Base-by-base conservation (phyloP, 2,797 vertebrate genomes). In the Cuculus canorus region DNA sequence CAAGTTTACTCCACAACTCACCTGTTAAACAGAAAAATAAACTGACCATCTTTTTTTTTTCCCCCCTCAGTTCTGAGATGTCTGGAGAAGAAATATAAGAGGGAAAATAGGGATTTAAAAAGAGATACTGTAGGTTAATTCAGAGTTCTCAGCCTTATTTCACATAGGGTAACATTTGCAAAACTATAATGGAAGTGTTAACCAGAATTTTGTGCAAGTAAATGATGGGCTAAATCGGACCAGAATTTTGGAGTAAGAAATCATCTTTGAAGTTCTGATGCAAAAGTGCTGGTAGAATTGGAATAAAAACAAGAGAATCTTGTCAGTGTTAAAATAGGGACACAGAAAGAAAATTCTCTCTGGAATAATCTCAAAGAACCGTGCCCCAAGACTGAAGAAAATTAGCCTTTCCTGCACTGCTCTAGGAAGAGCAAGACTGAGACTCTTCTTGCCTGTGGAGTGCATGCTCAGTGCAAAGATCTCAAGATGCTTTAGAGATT, bases 31-130 rank as follows among this genome's bases (percentile, higher is more conserved):
- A 78, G 84, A 61, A 86, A 91, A 83, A 79, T 57, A 85, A 93
- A 71, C 43, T 28, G 2, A 60, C 89, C 72, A 76, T 59, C 69
- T n/a, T n/a, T n/a, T n/a, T n/a, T 79, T 90, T 35, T 10, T 53
- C 79, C 93, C 94, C 86, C 88, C 25, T 96, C 85, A 70, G 13
- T 95, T 91, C 45, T 82, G 92, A 94, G 69, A 33, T 61, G 47
- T 66, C 50, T 87, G 43, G 39, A 59, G 70, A 90, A 89, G 39
- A 69, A 94, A 84, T 54, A 23, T 15, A 69, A 64, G 14, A 72
- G 43, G 30, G 90, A 41, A 37, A 41, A 43, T 8, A 68, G 18
- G 22, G 33, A 52, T 94, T 91, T 56, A 33, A 65, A 64, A 85
- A 85, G 41, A 45, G 13, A 12, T n/a, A 28, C 13, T 71, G 19